These are phyloP conservation scores for Eurois occulta DNA, from an alignment of 2,888 invertebrate genomes.

Conservation along the genomic window DNA sequence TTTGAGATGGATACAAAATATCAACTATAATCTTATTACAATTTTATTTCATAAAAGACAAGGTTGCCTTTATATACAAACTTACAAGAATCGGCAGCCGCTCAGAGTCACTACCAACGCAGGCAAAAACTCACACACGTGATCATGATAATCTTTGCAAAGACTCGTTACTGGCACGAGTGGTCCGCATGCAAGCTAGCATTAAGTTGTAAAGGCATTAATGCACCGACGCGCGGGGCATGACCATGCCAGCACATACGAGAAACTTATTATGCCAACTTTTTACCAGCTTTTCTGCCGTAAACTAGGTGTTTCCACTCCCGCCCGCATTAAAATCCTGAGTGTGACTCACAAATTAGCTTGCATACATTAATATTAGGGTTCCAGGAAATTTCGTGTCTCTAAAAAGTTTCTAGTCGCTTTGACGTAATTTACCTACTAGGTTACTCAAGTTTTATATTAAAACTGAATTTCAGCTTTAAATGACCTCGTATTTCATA, in stretches of 20 bases:
- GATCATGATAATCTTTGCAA: slow-evolving; percentile 71
- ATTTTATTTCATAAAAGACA: neutral
- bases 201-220: slow-evolving; percentile 87
- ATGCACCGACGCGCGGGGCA: slow-evolving; percentile 83
- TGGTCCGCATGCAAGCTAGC: slow-evolving; percentile 81
- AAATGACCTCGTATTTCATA: slow-evolving; percentile 44
- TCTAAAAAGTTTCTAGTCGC: slow-evolving; percentile 23
- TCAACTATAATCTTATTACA: neutral
- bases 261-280: slow-evolving; percentile 74
- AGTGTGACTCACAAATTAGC: slow-evolving; percentile 76
- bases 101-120: slow-evolving; percentile 14
- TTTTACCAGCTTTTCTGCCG: slow-evolving; percentile 62
- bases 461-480: slow-evolving; percentile 32
- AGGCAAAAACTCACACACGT: slow-evolving; percentile 40
- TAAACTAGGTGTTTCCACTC: slow-evolving; percentile 66
- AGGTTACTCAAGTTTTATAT: slow-evolving; percentile 37
- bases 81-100: neutral
- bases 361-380: slow-evolving; percentile 59
- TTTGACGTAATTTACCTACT: slow-evolving; percentile 49
- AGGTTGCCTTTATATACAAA: neutral
- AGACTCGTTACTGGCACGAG: slow-evolving; percentile 76
- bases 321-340: slow-evolving; percentile 67
- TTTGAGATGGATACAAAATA: neutral
- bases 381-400: slow-evolving; percentile 47
- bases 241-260: slow-evolving; percentile 77